These are phyloP conservation scores for Tenebrosternarchus preto DNA, from an alignment of 2,113 vertebrate genomes.

Conservation along the genomic window DNA sequence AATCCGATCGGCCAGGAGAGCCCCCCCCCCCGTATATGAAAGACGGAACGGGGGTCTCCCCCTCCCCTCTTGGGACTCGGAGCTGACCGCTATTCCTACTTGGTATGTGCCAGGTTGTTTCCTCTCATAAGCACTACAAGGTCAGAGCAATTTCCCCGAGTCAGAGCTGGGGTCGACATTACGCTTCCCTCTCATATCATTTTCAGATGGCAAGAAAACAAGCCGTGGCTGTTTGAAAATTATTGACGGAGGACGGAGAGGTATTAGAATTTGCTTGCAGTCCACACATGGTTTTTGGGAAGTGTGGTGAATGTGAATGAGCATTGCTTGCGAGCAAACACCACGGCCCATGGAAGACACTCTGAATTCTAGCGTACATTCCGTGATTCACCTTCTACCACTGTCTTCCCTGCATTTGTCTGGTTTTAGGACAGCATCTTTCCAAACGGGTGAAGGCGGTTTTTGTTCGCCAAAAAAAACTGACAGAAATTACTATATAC, in stretches of 20 bases:
- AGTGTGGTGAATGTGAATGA: not conserved
- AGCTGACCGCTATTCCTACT: conserved; percentile 57
- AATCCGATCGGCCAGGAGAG: conserved; percentile 40
- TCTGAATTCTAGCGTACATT: not conserved
- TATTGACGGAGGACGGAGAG: conserved; percentile 39
- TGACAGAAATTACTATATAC: not conserved
- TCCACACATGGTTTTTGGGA: conserved; percentile 8
- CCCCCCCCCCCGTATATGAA: conserved; percentile 54
- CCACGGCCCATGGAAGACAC: not conserved
- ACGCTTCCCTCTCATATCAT: conserved; percentile 71
- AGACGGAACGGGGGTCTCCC: conserved; percentile 41
- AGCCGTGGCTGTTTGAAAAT: conserved; percentile 65
- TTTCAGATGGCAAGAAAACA: conserved; percentile 69
- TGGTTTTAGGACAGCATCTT: not conserved
- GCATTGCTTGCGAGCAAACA: not conserved
- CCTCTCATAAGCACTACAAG: conserved; percentile 67
- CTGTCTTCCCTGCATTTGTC: not conserved
- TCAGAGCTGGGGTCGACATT: conserved; percentile 68
- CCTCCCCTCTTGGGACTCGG: conserved; percentile 65
- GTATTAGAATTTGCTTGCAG: conserved; percentile 17
- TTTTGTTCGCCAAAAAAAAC: no score
- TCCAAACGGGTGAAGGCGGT: not conserved
- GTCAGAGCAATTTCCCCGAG: conserved; percentile 77
- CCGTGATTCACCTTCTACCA: not conserved
- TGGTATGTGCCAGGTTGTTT: conserved; percentile 68